Conservation (phyloP, 2,113 vertebrate species). For the Naja naja region DNA sequence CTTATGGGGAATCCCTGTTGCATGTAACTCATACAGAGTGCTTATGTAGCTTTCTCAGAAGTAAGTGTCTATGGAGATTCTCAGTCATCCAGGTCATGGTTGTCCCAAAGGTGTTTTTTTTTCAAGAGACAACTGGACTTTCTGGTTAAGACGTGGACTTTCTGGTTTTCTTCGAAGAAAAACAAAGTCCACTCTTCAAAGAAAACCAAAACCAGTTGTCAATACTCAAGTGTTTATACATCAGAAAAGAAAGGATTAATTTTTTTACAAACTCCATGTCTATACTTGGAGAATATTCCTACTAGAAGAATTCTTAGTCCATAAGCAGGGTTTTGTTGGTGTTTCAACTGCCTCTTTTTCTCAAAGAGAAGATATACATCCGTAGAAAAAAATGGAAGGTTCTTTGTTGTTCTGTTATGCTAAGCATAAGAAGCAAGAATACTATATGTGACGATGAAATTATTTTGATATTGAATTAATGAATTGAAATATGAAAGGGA, state of each 20-base stretch:
- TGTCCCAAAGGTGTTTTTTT: too few species aligned
- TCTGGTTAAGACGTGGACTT: too few species aligned
- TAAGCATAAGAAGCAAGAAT: background rate
- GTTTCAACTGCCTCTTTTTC: background rate
- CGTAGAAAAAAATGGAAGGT: background rate
- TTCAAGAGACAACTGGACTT: too few species aligned
- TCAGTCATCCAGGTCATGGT: too few species aligned
- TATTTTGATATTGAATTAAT: too few species aligned
- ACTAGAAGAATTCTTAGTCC: background rate
- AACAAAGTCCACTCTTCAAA: too few species aligned
- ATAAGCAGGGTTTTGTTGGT: background rate
- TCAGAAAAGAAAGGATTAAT: constrained; percentile 15
- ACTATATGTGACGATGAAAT: too few species aligned
- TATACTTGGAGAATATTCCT: background rate
- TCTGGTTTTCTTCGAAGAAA: too few species aligned
- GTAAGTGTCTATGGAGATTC: background rate
- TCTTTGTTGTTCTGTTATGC: background rate
- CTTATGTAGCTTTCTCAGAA: background rate
- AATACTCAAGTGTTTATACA: constrained; percentile 19
- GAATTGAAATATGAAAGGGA: too few species aligned
- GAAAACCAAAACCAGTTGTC: too few species aligned
- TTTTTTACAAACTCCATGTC: constrained; percentile 6
- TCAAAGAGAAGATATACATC: background rate
- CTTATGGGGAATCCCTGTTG: background rate
- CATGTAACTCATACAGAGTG: background rate